A percentile compares a stretch with the other conserved stretches of the same genome.
Evolutionary conservation across 2,888 invertebrate genomes (phyloP).

Genomic region (Ceratothoa steindachneri): DNA sequence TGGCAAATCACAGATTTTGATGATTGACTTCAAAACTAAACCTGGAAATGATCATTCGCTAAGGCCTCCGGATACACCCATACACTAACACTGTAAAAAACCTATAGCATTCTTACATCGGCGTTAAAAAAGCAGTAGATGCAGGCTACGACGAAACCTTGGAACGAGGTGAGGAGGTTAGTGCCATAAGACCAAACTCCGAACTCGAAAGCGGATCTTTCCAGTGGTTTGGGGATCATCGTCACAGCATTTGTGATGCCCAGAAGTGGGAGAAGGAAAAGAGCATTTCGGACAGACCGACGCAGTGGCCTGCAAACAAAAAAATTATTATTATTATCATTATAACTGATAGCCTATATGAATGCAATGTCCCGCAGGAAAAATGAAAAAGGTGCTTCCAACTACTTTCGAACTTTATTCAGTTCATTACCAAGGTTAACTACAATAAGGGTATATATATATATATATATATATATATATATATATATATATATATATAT

Average conservation of each 20-base stretch:
- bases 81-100: no score
- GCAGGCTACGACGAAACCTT: constrained; percentile 74
- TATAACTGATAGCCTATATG: not conserved
- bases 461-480: not conserved
- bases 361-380: not conserved
- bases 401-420: no score
- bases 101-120: constrained; percentile 61
- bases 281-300: constrained; percentile 67
- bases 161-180: constrained; percentile 74
- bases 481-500: no score
- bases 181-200: constrained; percentile 75
- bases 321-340: no score
- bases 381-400: no score
- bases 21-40: no score
- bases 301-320: constrained; percentile 29
- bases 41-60: no score
- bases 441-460: no score
- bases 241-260: constrained; percentile 74
- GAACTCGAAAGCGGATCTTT: constrained; percentile 66
- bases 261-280: constrained; percentile 71
- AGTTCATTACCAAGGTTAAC: no score
- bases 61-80: no score
- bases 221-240: constrained; percentile 66
- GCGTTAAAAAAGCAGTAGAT: constrained; percentile 78
- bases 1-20: no score